Evolutionary conservation across 64 coral and sea anemone species (phyloP).

Genomic region (Exaiptasia diaphana): DNA sequence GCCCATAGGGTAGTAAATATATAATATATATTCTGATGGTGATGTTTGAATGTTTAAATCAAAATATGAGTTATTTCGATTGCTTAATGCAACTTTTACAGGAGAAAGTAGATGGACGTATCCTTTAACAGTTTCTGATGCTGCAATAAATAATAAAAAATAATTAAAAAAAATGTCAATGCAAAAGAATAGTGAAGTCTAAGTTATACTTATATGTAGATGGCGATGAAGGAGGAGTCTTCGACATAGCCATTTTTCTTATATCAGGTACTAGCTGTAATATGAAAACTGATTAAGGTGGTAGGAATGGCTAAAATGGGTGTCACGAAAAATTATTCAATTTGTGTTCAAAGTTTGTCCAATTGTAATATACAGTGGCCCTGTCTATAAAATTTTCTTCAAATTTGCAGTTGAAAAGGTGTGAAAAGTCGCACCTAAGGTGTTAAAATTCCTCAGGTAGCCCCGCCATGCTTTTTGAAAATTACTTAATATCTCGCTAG

Average conservation of each 20-base stretch:
- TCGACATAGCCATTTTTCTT: not conserved
- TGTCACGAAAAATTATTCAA: constrained; percentile 25
- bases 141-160: constrained; percentile 31
- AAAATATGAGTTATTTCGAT: constrained; percentile 12
- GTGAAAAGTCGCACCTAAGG: no score
- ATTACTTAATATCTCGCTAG: no score
- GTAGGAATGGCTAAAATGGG: constrained; percentile 29
- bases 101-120: constrained; percentile 43
- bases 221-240: constrained; percentile 14
- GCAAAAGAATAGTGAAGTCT: constrained; percentile 19
- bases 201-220: constrained; percentile 1
- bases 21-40: no score
- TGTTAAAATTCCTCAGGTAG: no score
- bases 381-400: no score
- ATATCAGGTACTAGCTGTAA: constrained; percentile 28
- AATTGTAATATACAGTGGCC: no score
- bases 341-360: no score
- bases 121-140: constrained; percentile 28
- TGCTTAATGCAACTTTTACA: constrained; percentile 34
- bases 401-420: no score
- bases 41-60: no score
- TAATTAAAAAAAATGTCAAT: constrained; percentile 20
- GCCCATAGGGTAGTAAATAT: no score
- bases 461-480: no score
- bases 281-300: constrained; percentile 15